Base-by-base conservation (phyloP, 1,140 invertebrate species). In the Bacillus rossius region DNA sequence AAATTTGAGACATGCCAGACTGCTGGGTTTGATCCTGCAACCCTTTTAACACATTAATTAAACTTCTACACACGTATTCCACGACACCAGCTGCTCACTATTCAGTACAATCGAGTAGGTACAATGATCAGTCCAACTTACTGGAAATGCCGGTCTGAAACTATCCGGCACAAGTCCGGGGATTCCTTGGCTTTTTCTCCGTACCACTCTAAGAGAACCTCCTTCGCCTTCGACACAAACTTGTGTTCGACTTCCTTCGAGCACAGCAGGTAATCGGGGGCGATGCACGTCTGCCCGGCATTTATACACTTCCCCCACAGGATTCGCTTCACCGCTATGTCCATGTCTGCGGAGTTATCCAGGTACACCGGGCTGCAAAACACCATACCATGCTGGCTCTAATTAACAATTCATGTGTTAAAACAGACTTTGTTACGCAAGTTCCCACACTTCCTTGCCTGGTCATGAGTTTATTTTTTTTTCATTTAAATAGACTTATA, bases 221-320 rank as follows among this genome's bases (percentile, higher is more conserved):
- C 76, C 69, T 81, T 85, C 2, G 82, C 78, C 63, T 78, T 79
- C 26, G 82, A 76, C 13, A 97, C 40, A 60, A 93, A 84, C 62
- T 84, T 81, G 3, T 81, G 76, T 67, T 90, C 83, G 0, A 90
- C 77, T 69, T 88, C 82, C 66, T 84, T 83, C 8, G 85, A 83
- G 71, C 94, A 98, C n/a, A 99, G 76, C 34, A 99, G 67, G 72
- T 99, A 99, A 78, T 99, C 98, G 0, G 97, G 96, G 2, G 96
- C 94, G 60, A 99, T 91, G 73, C 98, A 99, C 0, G 95, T 99
- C 77, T 99, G 97, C 2, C 98, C 98, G 41, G 81, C 78, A 75
- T 99, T 99, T 34, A 91, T 81, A 54, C 85, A 86, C 79, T 99
- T 99, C 0, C 96, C 97, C 96, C 96, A 99, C 2, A 97, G 66